phyloP scores from a whole-genome alignment of 2,888 invertebrate genomes.

The Ypsolopha sequella region DNA sequence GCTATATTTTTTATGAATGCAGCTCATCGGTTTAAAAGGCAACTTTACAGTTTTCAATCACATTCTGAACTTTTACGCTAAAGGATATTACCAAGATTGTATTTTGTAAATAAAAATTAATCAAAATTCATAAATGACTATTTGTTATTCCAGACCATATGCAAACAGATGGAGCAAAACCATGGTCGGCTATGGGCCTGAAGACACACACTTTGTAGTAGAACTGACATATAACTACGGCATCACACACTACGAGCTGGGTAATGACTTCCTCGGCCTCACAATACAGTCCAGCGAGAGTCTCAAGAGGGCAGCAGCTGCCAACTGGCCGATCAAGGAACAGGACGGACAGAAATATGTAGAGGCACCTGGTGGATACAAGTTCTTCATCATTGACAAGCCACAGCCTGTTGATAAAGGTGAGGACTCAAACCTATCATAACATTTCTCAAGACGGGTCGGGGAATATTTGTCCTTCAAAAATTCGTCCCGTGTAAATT shows the following conservation, averaged over 20 bases:
- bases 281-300: slow-evolving; percentile 85
- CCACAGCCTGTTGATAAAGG: slow-evolving; percentile 76
- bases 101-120: neutral
- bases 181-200: slow-evolving; percentile 98
- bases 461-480: no score
- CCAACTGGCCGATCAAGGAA: slow-evolving; percentile 80
- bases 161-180: slow-evolving; percentile 99
- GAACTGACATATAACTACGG: slow-evolving; percentile 99
- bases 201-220: slow-evolving; percentile 94
- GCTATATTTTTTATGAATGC: no score
- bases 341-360: slow-evolving; percentile 74
- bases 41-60: neutral
- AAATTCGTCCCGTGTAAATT: no score
- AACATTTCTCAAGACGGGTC: no score
- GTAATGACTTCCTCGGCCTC: slow-evolving; percentile 93
- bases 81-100: neutral
- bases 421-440: slow-evolving; percentile 22
- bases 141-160: slow-evolving; percentile 82
- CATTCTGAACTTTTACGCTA: neutral
- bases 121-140: neutral
- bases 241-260: slow-evolving; percentile 85
- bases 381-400: slow-evolving; percentile 83
- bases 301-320: slow-evolving; percentile 77
- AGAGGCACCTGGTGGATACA: slow-evolving; percentile 93
- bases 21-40: no score